Base-by-base conservation (phyloP, 2,113 vertebrate genomes). In the Cyprinodon tularosa region DNA sequence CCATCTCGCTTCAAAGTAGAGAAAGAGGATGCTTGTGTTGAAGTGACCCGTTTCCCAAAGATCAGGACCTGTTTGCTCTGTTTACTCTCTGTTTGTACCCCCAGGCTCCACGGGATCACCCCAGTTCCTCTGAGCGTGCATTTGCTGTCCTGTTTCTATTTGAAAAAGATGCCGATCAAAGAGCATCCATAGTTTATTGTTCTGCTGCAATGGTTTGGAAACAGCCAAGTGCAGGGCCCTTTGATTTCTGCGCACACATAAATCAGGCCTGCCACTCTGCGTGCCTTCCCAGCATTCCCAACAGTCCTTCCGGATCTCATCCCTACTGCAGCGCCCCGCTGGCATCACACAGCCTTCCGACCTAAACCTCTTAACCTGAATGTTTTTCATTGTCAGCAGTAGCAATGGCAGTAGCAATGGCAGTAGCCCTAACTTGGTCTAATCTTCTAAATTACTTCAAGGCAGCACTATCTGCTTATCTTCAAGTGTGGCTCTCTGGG, bases 161-260 rank as follows among this genome's bases (percentile, higher is more conserved):
- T 72, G 76, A 68, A 48, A 87, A 86, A 85, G 76, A 78, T 68
- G 71, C 85, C 71, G 81, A 92, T 93, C 91, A 92, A 91, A 93
- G 90, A 65, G 82, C 45, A 74, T 61, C 77, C 73, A 83, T 85
- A 79, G 92, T 91, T 94, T 91, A 92, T 93, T 93, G 92, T 93
- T 93, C 86, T 90, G 88, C 87, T 86, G 91, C 84, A 93, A 93
- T 93, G 91, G 92, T 90, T 92, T 90, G 92, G 88, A 93, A 92
- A 91, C 88, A 78, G 88, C 93, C 90, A 89, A 91, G 88, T 91
- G 83, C 87, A 84, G 78, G 62, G 79, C 73, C 90, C 89, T 93
- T 92, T 93, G 91, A 93, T 92, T 88, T 90, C 76, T 76, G 85
- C 64, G 67, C 81, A 65, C 65, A 63, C 85, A 90, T 92, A 89